A percentile compares a stretch with the other conserved stretches of the same genome.
Conservation (phyloP, 2,113 vertebrate genomes). For the Mixornis gularis region DNA sequence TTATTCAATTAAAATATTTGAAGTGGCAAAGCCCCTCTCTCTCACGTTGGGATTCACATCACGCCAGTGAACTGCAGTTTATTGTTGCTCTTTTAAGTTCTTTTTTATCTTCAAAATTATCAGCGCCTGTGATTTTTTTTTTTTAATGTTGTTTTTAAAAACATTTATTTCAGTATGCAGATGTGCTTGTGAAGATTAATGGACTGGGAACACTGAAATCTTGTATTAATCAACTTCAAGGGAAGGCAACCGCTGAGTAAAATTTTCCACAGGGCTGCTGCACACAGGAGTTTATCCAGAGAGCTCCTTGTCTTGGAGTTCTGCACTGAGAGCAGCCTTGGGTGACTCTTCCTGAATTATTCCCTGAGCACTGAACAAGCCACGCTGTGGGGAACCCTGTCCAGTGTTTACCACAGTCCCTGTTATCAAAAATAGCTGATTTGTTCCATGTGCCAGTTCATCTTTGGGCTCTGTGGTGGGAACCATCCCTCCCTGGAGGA, state of each 20-base stretch:
- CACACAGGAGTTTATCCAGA: background rate
- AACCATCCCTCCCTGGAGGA: background rate
- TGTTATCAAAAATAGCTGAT: background rate
- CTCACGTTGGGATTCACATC: background rate
- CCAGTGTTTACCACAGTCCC: background rate
- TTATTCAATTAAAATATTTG: background rate
- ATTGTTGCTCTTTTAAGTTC: background rate
- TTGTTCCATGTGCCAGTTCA: background rate
- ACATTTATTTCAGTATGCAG: conserved; percentile 9
- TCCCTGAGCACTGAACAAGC: background rate
- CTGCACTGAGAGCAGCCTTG: background rate
- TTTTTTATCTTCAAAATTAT: conserved; percentile 46
- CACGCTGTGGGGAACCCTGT: background rate
- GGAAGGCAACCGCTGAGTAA: background rate
- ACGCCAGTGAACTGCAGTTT: background rate
- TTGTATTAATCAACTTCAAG: conserved; percentile 30
- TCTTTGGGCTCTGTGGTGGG: background rate
- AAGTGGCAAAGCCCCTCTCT: conserved; percentile 6
- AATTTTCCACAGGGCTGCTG: background rate
- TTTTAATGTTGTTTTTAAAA: conserved; percentile 2
- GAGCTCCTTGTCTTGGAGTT: background rate
- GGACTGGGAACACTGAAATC: conserved; percentile 35
- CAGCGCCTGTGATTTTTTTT: background rate
- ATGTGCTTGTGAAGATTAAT: conserved; percentile 31
- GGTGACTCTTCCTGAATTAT: background rate